These are phyloP conservation scores for Thinocorus orbignyianus DNA, from an alignment of 2,113 vertebrate species.

Conservation along the genomic window DNA sequence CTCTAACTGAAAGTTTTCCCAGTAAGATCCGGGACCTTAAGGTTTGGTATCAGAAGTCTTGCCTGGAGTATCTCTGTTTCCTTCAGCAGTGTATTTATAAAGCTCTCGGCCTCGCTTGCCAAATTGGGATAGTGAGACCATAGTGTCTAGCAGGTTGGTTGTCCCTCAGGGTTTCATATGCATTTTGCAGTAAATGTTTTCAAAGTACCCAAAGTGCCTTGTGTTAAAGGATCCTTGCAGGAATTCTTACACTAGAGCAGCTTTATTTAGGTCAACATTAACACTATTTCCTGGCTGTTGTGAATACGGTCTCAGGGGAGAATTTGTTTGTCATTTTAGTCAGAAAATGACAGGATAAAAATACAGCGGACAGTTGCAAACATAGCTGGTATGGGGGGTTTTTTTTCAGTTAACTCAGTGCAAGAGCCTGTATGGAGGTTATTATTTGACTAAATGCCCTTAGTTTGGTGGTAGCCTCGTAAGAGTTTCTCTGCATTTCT, in stretches of 20 bases:
- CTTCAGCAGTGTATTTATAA: background rate
- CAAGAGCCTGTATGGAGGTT: background rate
- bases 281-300: conserved; percentile 40
- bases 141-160: background rate
- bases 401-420: background rate
- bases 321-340: conserved; percentile 54
- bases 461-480: background rate
- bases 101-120: background rate
- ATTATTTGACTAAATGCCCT: background rate
- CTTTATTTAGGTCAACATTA: conserved; percentile 54
- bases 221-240: conserved; percentile 31
- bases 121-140: background rate
- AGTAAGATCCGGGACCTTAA: background rate
- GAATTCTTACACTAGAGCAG: conserved; percentile 1
- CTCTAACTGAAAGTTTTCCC: background rate
- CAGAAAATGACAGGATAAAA: conserved; percentile 49
- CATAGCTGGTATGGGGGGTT: background rate
- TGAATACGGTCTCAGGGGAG: conserved; percentile 30
- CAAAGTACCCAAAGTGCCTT: background rate
- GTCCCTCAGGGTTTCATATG: background rate
- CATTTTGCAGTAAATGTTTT: conserved; percentile 34
- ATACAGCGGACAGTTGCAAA: background rate
- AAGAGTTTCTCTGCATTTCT: background rate
- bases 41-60: background rate
- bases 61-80: background rate